Evolutionary conservation across 2,888 invertebrate species (phyloP).

Genomic region (Smittia sp.): DNA sequence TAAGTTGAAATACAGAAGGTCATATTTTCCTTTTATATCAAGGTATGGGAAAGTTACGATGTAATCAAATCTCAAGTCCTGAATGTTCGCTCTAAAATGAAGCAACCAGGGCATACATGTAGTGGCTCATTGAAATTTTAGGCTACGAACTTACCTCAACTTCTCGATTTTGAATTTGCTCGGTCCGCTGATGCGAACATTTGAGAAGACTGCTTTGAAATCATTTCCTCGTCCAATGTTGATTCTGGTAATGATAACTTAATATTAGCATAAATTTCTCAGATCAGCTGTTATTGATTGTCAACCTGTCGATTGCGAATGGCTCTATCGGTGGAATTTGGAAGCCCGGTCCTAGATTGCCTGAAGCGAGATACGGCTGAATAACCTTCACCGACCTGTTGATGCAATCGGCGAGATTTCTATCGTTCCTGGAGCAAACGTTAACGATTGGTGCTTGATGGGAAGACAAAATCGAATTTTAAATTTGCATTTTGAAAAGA

Average conservation of each 20-base stretch:
- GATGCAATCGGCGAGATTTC: conserved; percentile 17
- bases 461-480: background rate
- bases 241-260: background rate
- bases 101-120: too few relatives aligned
- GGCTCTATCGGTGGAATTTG: conserved; percentile 14
- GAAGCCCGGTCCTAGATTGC: background rate
- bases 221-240: background rate
- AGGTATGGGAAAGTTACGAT: background rate
- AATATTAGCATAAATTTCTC: too few relatives aligned
- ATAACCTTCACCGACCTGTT: background rate
- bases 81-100: conserved; percentile 8
- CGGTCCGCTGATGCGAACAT: background rate
- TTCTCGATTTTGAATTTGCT: conserved; percentile 24
- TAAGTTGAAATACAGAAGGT: conserved; percentile 1
- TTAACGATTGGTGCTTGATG: conserved; percentile 18
- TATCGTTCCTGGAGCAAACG: background rate
- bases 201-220: background rate
- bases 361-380: background rate
- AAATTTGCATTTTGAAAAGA: background rate
- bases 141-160: background rate
- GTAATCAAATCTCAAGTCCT: conserved; percentile 6
- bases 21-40: conserved; percentile 15
- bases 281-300: too few relatives aligned
- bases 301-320: background rate
- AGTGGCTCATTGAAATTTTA: too few relatives aligned